These are phyloP conservation scores for Epinotia nisella DNA, from an alignment of 2,888 invertebrate species.

Conservation along the genomic window DNA sequence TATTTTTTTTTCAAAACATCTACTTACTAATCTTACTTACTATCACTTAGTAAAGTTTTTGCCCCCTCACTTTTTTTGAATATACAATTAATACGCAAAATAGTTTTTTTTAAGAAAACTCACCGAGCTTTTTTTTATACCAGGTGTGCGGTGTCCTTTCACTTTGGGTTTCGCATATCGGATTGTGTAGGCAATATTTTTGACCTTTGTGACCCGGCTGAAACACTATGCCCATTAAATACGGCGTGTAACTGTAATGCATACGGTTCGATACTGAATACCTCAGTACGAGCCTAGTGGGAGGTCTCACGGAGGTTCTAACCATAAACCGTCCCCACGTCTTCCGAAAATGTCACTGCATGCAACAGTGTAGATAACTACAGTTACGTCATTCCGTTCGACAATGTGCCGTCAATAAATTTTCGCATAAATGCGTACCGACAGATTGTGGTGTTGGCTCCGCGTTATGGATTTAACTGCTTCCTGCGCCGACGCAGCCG, in stretches of 20 bases:
- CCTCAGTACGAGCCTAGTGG: background rate
- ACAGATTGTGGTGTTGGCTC: conserved; percentile 41
- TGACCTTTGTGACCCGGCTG: too few relatives aligned
- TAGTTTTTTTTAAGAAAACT: too few relatives aligned
- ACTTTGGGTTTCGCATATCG: too few relatives aligned
- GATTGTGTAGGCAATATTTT: too few relatives aligned
- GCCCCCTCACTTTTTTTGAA: too few relatives aligned
- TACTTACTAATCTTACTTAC: too few relatives aligned
- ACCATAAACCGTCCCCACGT: conserved; percentile 25
- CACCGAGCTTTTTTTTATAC: too few relatives aligned
- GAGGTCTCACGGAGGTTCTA: background rate
- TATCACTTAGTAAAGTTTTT: too few relatives aligned
- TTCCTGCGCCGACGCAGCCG: conserved; percentile 31
- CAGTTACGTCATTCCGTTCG: conserved; percentile 22
- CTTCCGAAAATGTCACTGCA: conserved; percentile 13
- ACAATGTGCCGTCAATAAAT: conserved; percentile 36
- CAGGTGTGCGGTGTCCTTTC: too few relatives aligned
- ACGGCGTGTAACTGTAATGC: background rate
- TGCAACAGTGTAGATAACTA: background rate
- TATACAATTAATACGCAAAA: too few relatives aligned
- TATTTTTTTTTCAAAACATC: too few relatives aligned
- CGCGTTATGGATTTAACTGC: conserved; percentile 39
- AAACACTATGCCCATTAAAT: background rate
- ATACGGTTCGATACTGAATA: background rate
- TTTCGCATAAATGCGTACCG: conserved; percentile 39